Base-by-base conservation (phyloP, 2,888 invertebrate species). In the Homarus gammarus region DNA sequence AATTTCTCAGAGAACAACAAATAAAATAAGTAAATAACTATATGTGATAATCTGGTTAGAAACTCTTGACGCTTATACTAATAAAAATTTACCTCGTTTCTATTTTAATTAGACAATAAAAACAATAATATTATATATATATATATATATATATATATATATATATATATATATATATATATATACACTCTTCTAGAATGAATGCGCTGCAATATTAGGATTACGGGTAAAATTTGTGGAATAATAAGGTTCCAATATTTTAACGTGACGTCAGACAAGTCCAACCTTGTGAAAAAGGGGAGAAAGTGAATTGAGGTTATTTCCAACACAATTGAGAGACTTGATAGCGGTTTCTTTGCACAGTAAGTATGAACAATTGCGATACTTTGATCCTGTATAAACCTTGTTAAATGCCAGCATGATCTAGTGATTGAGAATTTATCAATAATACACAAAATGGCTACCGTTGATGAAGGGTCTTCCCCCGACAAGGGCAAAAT, bases 401-500 rank as follows among this genome's bases (percentile, higher is more conserved):
- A 22, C 51, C 5, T 0, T 36, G 51, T 56, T 10, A 33, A n/a
- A 38, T 18, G 36, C 68, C n/a, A 33, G 18, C 36, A 12, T 33
- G 22, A 18, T 40, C n/a, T 27, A 49, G 38, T 2, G 12, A 64
- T 31, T 1, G 38, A 72, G 22, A 70, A 36, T 51, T 33, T 36
- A 51, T 51, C 72, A 22, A 72, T 79, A 72, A 72, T 70, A 33
- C 27, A 51, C 61, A 89, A 89, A 84, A 89, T 89, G 88, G 88
- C 88, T 81, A 73, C 81, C 51, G 8, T 31, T 38, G 49, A n/a
- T 49, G 79, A 51, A 89, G 84, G 83, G 88, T 77, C 78, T 83
- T 83, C 88, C 88, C 88, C 88, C 88, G 84, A 89, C 72, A n/a
- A 70, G 51, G 72, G 40, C 83, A 78, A 78, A 89, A 89, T 89